Base-by-base conservation (phyloP, 2,797 vertebrate species). In the Lithobates pipiens region DNA sequence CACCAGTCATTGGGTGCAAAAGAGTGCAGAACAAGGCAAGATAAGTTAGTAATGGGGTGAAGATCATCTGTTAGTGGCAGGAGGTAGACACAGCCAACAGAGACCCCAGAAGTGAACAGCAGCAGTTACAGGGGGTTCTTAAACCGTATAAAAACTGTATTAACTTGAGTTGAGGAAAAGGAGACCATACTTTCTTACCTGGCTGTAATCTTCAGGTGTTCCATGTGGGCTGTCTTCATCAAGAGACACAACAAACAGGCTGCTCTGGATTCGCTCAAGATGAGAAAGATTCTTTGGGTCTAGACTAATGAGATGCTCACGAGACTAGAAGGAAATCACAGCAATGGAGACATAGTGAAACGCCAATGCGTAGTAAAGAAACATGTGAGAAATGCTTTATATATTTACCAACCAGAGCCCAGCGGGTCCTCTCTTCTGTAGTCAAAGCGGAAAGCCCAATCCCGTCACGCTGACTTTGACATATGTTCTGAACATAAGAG, bases 231-330 rank as follows among this genome's bases (percentile, higher is more conserved):
- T 95, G 0, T 88, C 25, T 80, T 97, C 96, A 84, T 99, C 97
- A 29, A 99, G 90, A 23, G 92, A 93, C 36, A 96, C 29, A 25
- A 95, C 87, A 68, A 99, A 95, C 90, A 99, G 86, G 88, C 97
- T 95, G 90, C 92, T 96, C 91, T 99, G 96, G 90, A 99, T 97
- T 89, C 93, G 96, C 91, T 99, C 97, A 90, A 99, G 92, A 54
- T 93, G 90, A 83, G 88, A 91, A 89, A 96, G 90, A 86, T 99
- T 99, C 89, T 94, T 94, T 83, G 96, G 95, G 92, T 98, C 96
- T 71, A 99, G 95, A 88, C 87, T 89, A 85, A 98, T 96, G 77
- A 99, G 96, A 93, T 99, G 93, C 46, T 98, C 95, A 78, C 97
- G 94, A 85, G 95, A 91, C 98, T 99, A 61, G 4, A 89, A 32